A percentile compares a stretch with the other conserved stretches of the same genome.
phyloP scores from a whole-genome alignment of 2,888 invertebrate species.

The Leptinotarsa tumamoca region DNA sequence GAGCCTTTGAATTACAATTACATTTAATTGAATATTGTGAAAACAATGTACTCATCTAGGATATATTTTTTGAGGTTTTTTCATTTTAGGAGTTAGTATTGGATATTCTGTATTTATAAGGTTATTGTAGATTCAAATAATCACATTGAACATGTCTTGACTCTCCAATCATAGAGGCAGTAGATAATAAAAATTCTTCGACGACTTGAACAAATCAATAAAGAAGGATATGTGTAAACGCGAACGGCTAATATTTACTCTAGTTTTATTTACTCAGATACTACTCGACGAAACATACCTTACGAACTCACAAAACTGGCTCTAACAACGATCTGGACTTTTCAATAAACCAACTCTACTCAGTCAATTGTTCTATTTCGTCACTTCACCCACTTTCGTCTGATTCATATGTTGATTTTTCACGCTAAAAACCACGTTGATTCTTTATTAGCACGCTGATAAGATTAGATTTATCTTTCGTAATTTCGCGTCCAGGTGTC shows the following conservation, averaged over 20 bases:
- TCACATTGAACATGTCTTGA: too few relatives aligned
- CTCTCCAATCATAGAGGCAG: not conserved
- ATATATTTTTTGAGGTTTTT: too few relatives aligned
- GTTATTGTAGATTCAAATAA: too few relatives aligned
- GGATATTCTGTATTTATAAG: too few relatives aligned
- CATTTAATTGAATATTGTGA: too few relatives aligned
- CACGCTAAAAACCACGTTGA: slow-evolving; percentile 1
- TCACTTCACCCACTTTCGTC: slow-evolving; percentile 10
- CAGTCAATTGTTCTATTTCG: slow-evolving; percentile 13
- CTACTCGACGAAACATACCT: slow-evolving; percentile 8
- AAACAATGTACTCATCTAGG: too few relatives aligned
- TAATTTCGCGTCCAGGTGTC: slow-evolving; percentile 19
- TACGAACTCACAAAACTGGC: not conserved
- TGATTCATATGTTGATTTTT: slow-evolving; percentile 20
- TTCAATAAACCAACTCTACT: not conserved
- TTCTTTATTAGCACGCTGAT: slow-evolving; percentile 24
- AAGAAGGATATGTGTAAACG: slow-evolving; percentile 28
- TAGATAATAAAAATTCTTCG: slow-evolving; percentile 2
- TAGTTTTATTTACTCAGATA: slow-evolving; percentile 17
- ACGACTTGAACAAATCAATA: slow-evolving; percentile 28
- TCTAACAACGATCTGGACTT: not conserved
- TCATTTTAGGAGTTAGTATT: too few relatives aligned
- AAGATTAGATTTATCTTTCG: slow-evolving; percentile 24
- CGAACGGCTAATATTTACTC: slow-evolving; percentile 8
- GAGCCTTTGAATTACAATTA: too few relatives aligned